These are phyloP conservation scores for Salvelinus sp. DNA, from an alignment of 2,113 vertebrate genomes.

Conservation along the genomic window DNA sequence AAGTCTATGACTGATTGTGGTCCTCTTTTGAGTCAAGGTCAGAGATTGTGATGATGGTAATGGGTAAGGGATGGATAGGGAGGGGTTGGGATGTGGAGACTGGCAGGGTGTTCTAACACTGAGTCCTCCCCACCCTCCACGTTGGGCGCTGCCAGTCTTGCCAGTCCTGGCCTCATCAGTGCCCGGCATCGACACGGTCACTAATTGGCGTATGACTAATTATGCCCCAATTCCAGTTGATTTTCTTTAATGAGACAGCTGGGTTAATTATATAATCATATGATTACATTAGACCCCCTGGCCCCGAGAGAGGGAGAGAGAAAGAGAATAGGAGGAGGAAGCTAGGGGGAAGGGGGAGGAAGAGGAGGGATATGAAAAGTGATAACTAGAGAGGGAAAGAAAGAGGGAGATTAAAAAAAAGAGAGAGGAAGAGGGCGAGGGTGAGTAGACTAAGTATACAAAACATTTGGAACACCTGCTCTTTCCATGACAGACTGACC, in stretches of 20 bases:
- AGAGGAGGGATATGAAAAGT: conserved; percentile 3
- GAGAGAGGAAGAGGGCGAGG: background rate
- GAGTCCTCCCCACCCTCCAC: background rate
- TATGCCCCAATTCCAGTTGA: conserved; percentile 91
- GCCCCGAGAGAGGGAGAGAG: conserved; percentile 56
- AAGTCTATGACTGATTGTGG: no score
- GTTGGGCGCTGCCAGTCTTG: background rate
- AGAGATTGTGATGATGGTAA: background rate
- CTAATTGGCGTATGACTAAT: conserved; percentile 91
- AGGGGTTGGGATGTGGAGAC: background rate
- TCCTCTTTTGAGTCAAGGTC: background rate
- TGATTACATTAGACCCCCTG: conserved; percentile 87
- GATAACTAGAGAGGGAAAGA: background rate
- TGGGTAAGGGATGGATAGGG: background rate
- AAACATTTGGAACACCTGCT: no score
- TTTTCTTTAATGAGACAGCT: conserved; percentile 92
- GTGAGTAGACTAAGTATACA: background rate
- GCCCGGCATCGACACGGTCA: conserved; percentile 23
- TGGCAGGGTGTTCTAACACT: background rate
- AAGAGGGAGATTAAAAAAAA: background rate
- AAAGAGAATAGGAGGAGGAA: background rate
- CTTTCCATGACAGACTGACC: no score
- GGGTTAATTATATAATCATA: conserved; percentile 93
- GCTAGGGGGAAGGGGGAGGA: background rate
- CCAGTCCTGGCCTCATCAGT: conserved; percentile 8